phyloP scores from a whole-genome alignment of 1,140 invertebrate genomes.

The Drosophila malerkotliana region DNA sequence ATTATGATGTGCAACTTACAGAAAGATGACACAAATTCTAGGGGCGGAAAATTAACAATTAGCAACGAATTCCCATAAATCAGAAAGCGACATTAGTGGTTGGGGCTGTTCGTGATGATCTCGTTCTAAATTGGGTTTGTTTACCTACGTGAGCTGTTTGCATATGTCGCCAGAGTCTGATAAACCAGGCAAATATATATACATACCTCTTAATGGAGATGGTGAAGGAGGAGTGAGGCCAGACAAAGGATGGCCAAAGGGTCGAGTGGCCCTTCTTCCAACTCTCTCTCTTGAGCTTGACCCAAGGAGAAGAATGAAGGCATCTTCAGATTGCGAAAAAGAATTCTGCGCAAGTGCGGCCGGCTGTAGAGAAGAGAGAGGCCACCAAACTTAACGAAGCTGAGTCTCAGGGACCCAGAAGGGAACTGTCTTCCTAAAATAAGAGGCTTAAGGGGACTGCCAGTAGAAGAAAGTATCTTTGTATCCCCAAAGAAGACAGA shows the following conservation, averaged over 20 bases:
- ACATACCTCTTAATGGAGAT: no score
- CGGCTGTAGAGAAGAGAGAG: not conserved
- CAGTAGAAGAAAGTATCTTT: no score
- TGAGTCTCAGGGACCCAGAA: not conserved
- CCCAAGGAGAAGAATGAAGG: conserved; percentile 17
- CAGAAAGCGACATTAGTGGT: conserved; percentile 44
- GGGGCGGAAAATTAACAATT: conserved; percentile 56
- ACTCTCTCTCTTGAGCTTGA: conserved; percentile 27
- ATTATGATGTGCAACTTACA: conserved; percentile 15
- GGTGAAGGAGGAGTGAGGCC: not conserved
- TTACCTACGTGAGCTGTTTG: conserved; percentile 49
- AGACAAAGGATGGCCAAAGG: not conserved
- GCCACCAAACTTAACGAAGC: conserved; percentile 36
- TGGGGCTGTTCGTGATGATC: conserved; percentile 25
- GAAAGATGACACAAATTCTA: conserved; percentile 56
- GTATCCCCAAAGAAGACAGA: no score
- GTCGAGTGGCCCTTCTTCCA: conserved; percentile 29
- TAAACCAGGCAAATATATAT: conserved; percentile 40
- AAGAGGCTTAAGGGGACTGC: no score
- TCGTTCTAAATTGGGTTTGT: conserved; percentile 46
- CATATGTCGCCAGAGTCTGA: conserved; percentile 34
- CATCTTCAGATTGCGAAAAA: conserved; percentile 39
- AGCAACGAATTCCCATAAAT: conserved; percentile 62
- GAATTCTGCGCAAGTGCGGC: conserved; percentile 69
- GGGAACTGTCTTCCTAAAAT: no score